Base-by-base conservation (phyloP, 1,140 invertebrate species). In the Neodiprion lecontei region DNA sequence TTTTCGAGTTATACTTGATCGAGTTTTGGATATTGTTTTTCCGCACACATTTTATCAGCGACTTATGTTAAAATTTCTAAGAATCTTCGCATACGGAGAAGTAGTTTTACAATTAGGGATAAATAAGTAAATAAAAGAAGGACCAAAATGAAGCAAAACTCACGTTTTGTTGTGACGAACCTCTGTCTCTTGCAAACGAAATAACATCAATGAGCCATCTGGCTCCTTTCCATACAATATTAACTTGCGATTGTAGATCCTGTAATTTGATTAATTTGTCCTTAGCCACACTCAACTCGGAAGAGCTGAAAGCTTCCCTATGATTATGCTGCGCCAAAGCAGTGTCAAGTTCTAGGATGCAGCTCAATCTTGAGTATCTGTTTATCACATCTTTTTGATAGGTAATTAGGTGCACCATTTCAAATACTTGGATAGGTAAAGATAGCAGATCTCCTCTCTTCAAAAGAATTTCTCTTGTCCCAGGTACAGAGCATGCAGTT, bases 121-220 rank as follows among this genome's bases (percentile, higher is more conserved):
- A 40, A 40, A 40, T 40, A 40, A 40, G 28, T 40, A 5, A 40
- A 3, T 40, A 40, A 40, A 40, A 5, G 28, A 40, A 1, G 28
- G 28, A 40, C 1, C 28, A 40, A 40, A 40, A 40, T 40, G 12
- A 65, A 50, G 21, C 17, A 48, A 67, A 67, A 84, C 79, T 83
- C 81, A 86, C 84, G 73, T 79, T 81, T 72, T 77, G 79, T 66
- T 85, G 84, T 0, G 81, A 81, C 0, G 72, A 74, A 66, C 86
- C 90, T 80, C 95, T 94, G 83, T 98, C 97, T 73, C 97, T 89
- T 1, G 97, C 96, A 83, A 96, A 97, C 1, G 95, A 94, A 61
- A 99, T 95, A 3, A 98, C 93, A 81, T 99, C 97, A 91, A 98
- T 96, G 1, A 99, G 91, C 98, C 98, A 99, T 12, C 98, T 91